Evolutionary conservation across 1,140 invertebrate species (phyloP).

Genomic region (Microvelia longipes): DNA sequence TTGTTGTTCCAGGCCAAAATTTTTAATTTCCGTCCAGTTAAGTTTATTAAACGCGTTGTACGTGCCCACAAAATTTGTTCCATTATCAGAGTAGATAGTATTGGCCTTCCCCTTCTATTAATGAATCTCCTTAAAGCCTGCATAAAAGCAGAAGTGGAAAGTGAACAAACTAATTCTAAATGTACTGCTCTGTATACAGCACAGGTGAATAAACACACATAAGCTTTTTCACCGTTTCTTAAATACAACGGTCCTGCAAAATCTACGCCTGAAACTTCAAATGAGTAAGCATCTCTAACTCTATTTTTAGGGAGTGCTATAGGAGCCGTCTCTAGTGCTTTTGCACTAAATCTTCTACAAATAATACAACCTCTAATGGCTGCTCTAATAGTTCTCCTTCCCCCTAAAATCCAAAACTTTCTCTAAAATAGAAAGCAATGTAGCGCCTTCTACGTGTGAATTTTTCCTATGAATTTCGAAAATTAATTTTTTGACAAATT

Average conservation of each 20-base stretch:
- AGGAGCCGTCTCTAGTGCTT: slow-evolving; percentile 1
- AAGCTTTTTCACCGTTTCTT: background rate
- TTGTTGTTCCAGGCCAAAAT: slow-evolving; percentile 7
- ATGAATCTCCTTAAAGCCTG: slow-evolving; percentile 25
- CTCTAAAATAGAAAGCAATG: background rate
- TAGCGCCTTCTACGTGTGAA: background rate
- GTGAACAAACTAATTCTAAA: slow-evolving; percentile 25
- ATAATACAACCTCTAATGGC: slow-evolving; percentile 9
- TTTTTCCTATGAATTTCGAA: background rate
- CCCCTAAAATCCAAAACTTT: background rate
- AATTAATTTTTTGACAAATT: slow-evolving; percentile 7
- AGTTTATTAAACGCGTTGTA: slow-evolving; percentile 15
- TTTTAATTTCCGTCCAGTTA: slow-evolving; percentile 17
- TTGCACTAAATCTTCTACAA: slow-evolving; percentile 11
- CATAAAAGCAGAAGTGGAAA: slow-evolving; percentile 23
- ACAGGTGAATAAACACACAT: slow-evolving; percentile 16
- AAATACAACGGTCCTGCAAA: background rate
- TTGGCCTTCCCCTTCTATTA: slow-evolving; percentile 24
- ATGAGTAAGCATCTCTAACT: slow-evolving; percentile 7
- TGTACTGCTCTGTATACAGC: slow-evolving; percentile 27
- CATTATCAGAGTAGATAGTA: slow-evolving; percentile 31
- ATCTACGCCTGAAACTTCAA: background rate
- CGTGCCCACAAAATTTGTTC: slow-evolving; percentile 26
- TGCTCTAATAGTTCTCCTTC: background rate
- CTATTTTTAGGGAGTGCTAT: background rate